Conservation (phyloP, 2,888 invertebrate species). For the Trissolcus japonicus region DNA sequence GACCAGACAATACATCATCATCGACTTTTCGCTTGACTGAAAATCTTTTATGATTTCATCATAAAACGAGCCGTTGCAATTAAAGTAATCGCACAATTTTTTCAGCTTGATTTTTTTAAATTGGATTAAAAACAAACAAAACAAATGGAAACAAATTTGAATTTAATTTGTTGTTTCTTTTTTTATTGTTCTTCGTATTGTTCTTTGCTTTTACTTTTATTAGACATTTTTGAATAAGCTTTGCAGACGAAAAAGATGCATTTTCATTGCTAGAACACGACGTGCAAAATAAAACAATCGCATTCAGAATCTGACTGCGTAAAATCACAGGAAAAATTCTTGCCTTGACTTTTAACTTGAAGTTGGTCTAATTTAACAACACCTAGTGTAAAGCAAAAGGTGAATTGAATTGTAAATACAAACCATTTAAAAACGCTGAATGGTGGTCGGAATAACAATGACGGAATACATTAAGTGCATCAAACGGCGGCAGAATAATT, state of each 20-base stretch:
- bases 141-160: no score
- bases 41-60: conserved; percentile 2
- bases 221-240: no score
- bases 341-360: conserved; percentile 40
- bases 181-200: no score
- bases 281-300: conserved; percentile 13
- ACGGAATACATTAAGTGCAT: conserved; percentile 67
- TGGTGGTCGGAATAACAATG: conserved; percentile 68
- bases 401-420: conserved; percentile 72
- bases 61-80: conserved; percentile 18
- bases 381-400: conserved; percentile 59
- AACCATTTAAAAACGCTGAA: conserved; percentile 68
- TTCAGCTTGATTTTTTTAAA: no score
- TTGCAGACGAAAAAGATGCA: no score
- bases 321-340: conserved; percentile 50
- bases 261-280: no score
- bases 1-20: conserved; percentile 11
- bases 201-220: no score
- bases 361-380: conserved; percentile 38
- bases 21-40: conserved; percentile 1
- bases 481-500: conserved; percentile 58
- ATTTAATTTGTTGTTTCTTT: no score
- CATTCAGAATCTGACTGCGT: conserved; percentile 3
- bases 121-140: no score
- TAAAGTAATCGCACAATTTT: no score